Evolutionary conservation across 2,113 vertebrate species (phyloP).

Genomic region (Gymnobelideus leadbeateri): DNA sequence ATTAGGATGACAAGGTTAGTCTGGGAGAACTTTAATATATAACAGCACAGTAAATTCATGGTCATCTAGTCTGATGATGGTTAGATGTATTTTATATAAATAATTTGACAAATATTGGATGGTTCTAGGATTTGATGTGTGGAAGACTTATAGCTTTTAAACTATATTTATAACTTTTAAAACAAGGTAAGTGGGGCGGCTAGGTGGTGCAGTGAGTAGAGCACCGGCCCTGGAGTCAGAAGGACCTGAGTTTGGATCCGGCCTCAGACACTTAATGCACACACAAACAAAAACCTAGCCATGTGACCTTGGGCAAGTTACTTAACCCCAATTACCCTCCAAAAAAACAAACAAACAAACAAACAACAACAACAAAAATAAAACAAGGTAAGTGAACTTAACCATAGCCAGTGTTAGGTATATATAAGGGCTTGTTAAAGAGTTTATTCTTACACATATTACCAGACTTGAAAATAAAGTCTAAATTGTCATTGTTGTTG

Average conservation of each 20-base stretch:
- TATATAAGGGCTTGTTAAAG: not conserved
- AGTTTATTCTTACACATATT: not conserved
- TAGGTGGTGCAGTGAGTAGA: no score
- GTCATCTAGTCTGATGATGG: not conserved
- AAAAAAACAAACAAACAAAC: no score
- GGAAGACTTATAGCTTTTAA: not conserved
- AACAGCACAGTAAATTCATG: not conserved
- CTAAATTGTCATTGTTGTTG: not conserved
- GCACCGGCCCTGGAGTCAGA: no score
- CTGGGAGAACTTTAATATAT: not conserved
- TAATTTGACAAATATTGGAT: not conserved
- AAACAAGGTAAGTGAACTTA: not conserved
- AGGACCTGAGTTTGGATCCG: no score
- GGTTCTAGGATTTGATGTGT: not conserved
- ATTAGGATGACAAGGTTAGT: not conserved
- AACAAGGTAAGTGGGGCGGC: not conserved
- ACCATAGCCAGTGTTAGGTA: not conserved
- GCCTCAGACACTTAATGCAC: no score
- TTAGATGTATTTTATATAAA: not conserved
- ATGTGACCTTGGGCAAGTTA: no score
- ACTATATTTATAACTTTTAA: not conserved
- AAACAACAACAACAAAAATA: no score
- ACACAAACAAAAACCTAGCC: no score
- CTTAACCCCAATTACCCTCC: no score
- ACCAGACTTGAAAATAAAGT: not conserved